Percentiles rank a stretch among this genome's conserved stretches.
Evolutionary conservation across 2,888 invertebrate genomes (phyloP).

Genomic region (Cylloceria caligata): DNA sequence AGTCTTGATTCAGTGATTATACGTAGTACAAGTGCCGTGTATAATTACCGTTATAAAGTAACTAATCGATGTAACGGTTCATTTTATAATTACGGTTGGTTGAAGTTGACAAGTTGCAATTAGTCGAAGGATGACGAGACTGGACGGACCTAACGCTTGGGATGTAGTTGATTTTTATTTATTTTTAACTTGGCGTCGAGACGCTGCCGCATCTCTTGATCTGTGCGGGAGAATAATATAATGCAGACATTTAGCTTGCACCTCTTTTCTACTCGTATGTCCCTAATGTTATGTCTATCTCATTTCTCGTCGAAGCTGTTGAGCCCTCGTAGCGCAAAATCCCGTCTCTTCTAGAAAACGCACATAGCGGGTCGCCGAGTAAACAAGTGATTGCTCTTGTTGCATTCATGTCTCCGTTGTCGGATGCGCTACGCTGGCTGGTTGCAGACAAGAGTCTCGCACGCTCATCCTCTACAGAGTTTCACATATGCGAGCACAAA

Average conservation of each 20-base stretch:
- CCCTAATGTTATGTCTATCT: constrained; percentile 20
- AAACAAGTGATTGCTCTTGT: constrained; percentile 10
- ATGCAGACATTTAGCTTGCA: neutral
- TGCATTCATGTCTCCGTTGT: neutral
- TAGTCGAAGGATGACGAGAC: constrained; percentile 6
- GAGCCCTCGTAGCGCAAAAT: constrained; percentile 8
- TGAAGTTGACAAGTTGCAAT: constrained; percentile 22
- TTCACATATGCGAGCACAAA: neutral
- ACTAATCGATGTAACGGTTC: neutral
- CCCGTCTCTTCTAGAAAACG: neutral
- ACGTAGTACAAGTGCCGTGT: too few relatives aligned
- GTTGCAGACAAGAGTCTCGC: neutral
- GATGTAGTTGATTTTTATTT: too few relatives aligned
- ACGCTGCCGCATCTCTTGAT: too few relatives aligned
- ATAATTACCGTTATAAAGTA: neutral
- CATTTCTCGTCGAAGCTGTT: neutral
- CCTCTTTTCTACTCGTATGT: too few relatives aligned
- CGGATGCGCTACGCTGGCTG: neutral
- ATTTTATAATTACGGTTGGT: neutral
- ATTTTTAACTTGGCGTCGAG: too few relatives aligned
- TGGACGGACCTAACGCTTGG: neutral
- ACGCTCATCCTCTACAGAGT: neutral
- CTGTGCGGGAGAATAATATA: neutral
- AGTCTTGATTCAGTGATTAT: too few relatives aligned
- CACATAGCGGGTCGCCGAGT: constrained; percentile 13